Base-by-base conservation (phyloP, 2,797 vertebrate species). In the Gadopsis marmoratus region DNA sequence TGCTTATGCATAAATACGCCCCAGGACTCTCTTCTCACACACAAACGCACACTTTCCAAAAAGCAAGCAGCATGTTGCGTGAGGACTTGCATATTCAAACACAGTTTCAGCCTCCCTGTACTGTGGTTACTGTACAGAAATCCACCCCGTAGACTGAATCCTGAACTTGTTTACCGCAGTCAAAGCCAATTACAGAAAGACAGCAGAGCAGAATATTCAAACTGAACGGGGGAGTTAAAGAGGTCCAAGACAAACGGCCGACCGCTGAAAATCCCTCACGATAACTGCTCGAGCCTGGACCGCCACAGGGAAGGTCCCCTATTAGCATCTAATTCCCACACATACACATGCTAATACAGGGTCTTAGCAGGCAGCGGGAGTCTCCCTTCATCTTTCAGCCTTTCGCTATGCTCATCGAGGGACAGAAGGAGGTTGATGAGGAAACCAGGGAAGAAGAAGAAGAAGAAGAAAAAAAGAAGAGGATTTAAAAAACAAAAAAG, bases 101-200 rank as follows among this genome's bases (percentile, higher is more conserved):
- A 63, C 10, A 3, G 41, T 61, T 71, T 26, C 4, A 26, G 58
- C 33, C 63, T 59, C 48, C 68, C 23, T 14, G 45, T 35, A 13
- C 48, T 31, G 61, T 74, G 77, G 78, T 84, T 76, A 82, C 78
- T 43, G 50, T 39, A 39, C 68, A 16, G 60, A 73, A 74, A 73
- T 59, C 53, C 55, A 17, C 31, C 29, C 29, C 35, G 31, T 37
- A 51, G 43, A 23, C 71, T 39, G 63, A 76, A 69, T 66, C 66
- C 71, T 47, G 16, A 81, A 76, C 4, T 17, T 81, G 87, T 88
- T 89, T 80, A 73, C 65, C n/a, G 1, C 53, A 59, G 71, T 79
- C 61, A 61, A 71, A 82, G 53, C 54, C 79, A 85, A 85, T 88
- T 82, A 82, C 69, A 66, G 50, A 39, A 61, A 61, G 71, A 84